Base-by-base conservation (phyloP, 2,888 invertebrate species). In the Neoitamus cyanurus region DNA sequence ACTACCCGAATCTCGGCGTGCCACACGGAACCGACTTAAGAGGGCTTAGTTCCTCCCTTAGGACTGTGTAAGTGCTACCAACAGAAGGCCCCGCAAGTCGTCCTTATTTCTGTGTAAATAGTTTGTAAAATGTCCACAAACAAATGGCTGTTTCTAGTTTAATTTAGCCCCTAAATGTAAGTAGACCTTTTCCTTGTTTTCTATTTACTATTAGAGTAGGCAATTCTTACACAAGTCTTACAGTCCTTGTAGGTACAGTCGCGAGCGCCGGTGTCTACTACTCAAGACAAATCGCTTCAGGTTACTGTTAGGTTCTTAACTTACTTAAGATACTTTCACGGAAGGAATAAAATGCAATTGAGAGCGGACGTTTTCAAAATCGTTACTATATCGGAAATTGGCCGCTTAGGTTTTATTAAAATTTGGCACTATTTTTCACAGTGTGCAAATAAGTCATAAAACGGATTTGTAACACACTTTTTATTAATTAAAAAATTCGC, bases 21-120 rank as follows among this genome's bases (percentile, higher is more conserved):
- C 88, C 89, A 46, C 86, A 85, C 82, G 86, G 88, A 31, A 89
- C 88, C 72, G 88, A 88, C 84, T 87, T 89, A 84, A 89, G 88
- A 86, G 89, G 90, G 85, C 88, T 90, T 78, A 89, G 88, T 85
- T 88, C 90, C 58, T 88, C 89, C 42, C 87, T 91, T 86, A 88
- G 90, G 86, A 90, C 89, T 36, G 89, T 89, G 86, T 90, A 89
- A 82, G 28, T 36, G 25, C 25, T 69, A 28, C 37, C 48, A 13
- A n/a, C 25, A 70, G 34, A 30, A 58, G 58, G 58, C 20, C 58
- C 58, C 2, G 20, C 7, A 9, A 20, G 7, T 58, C 9, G 9
- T 9, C 20, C 7, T 58, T 6, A 58, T 58, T 37, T 72, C 31
- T 46, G 37, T 78, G 85, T 85, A 85, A 83, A 85, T 85, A 75